A percentile compares a stretch with the other conserved stretches of the same genome.
These are phyloP conservation scores for Malurus melanocephalus DNA, from an alignment of 2,113 vertebrate species.

Conservation along the genomic window DNA sequence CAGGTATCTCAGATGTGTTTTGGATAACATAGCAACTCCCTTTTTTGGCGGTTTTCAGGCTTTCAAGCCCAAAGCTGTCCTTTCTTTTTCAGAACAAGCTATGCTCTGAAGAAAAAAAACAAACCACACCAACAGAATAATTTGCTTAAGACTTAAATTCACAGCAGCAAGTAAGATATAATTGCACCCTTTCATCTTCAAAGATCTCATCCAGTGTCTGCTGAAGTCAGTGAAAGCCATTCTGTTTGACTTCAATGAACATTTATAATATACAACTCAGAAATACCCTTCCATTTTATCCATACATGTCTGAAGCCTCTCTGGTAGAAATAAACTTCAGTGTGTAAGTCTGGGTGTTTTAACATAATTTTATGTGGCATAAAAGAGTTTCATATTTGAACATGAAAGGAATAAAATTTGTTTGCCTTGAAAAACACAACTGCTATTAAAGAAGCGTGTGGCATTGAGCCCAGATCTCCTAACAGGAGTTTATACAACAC, in stretches of 20 bases:
- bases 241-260: conserved; percentile 52
- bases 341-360: conserved; percentile 13
- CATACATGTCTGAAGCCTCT: neutral
- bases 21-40: neutral
- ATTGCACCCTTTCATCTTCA: conserved; percentile 61
- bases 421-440: conserved; percentile 13
- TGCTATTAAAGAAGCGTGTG: conserved; percentile 3
- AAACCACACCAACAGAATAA: conserved; percentile 34
- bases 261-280: conserved; percentile 2
- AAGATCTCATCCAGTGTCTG: conserved; percentile 52
- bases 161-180: conserved; percentile 45
- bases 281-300: conserved; percentile 49
- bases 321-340: conserved; percentile 28
- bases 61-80: neutral
- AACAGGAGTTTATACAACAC: conserved; percentile 15
- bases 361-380: conserved; percentile 48
- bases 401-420: conserved; percentile 49
- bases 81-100: neutral
- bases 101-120: neutral
- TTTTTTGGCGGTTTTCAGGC: neutral
- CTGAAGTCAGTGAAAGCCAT: conserved; percentile 53
- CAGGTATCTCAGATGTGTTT: neutral
- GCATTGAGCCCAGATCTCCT: conserved; percentile 48
- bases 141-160: conserved; percentile 44
- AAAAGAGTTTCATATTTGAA: conserved; percentile 55